Conservation (phyloP, 1,140 invertebrate species). For the Diabrotica virgifera region DNA sequence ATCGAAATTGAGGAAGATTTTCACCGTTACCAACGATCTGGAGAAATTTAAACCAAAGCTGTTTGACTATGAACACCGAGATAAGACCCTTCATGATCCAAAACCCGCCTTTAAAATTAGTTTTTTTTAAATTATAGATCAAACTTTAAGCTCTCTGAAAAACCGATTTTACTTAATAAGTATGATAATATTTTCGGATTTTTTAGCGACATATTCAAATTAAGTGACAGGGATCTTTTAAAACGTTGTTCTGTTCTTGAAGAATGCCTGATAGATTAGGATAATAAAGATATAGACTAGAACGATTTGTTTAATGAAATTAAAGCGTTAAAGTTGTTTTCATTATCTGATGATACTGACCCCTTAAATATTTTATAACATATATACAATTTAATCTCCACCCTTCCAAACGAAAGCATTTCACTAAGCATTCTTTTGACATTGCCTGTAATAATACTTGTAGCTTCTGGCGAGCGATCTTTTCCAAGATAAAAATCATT, state of each 20-base stretch:
- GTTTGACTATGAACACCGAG: not conserved
- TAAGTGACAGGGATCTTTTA: not conserved
- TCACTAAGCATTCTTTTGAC: conserved; percentile 7
- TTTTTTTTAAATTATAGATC: not conserved
- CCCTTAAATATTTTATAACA: not conserved
- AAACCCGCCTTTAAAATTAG: no score
- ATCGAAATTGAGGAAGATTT: not conserved
- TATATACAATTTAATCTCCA: conserved; percentile 11
- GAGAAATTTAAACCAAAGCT: not conserved
- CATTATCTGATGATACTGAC: conserved; percentile 10
- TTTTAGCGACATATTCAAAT: not conserved
- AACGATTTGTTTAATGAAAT: no score
- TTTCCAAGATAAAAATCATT: conserved; percentile 6
- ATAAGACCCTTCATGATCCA: not conserved
- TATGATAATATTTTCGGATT: conserved; percentile 1
- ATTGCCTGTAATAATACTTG: not conserved
- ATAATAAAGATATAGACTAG: no score
- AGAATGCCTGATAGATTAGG: not conserved
- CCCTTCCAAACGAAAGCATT: conserved; percentile 10
- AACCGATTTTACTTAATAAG: not conserved
- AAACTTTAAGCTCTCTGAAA: conserved; percentile 1
- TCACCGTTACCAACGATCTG: not conserved
- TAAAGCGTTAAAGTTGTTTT: conserved; percentile 1
- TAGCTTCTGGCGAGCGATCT: conserved; percentile 5
- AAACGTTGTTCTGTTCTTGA: not conserved